Evolutionary conservation across 1,140 invertebrate genomes (phyloP), one percentile per base, ranked within the genome.

Genomic region (Panonychus citri): DNA sequence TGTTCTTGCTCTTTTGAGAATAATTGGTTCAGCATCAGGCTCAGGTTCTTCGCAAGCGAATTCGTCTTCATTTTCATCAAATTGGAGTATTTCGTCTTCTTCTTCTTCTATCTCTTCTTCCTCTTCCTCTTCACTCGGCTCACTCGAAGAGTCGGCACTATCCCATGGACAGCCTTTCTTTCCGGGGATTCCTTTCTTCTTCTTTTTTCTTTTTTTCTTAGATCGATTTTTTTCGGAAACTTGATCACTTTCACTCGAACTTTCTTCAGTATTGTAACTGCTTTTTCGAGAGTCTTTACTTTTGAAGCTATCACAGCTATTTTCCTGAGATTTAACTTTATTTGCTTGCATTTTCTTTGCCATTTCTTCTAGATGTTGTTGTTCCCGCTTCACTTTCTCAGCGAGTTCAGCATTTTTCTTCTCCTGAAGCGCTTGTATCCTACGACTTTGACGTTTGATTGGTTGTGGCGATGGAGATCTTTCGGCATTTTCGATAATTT

Each of bases 1-100:
- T 24, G 81, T 83, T 50, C 81, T 67, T 8, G 81, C 81, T 54
- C 78, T 70, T 64, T 78, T 60, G 12, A 66, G 43, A 28, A 64
- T 75, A 40, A 77, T 68, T 2, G 80, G 80, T 27, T 62, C 60
- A n/a, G 43, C 62, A 57, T 64, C 54, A 21, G 58, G 53, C 24
- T 64, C 63, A 24, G 59, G 43, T 58, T 65, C 64, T 56, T 65
- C 64, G 57, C 64, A 65, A 27, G 64, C 64, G 62, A 65, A 65
- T 53, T 65, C 64, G 58, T 65, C 64, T 34, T 62, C 61, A 57
- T 63, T 63, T 10, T 60, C 58, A 55, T 63, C 62, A 57, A 65
- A 64, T 27, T 61, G 42, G 0, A 65, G 48, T 21, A 53, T 40
- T 37, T 65, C 64, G 10, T 63, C 64, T 5, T 58, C 59, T 34